Evolutionary conservation across 2,888 invertebrate genomes (phyloP), one percentile per base, ranked within the genome.

Genomic region (Steinernema scapterisci): DNA sequence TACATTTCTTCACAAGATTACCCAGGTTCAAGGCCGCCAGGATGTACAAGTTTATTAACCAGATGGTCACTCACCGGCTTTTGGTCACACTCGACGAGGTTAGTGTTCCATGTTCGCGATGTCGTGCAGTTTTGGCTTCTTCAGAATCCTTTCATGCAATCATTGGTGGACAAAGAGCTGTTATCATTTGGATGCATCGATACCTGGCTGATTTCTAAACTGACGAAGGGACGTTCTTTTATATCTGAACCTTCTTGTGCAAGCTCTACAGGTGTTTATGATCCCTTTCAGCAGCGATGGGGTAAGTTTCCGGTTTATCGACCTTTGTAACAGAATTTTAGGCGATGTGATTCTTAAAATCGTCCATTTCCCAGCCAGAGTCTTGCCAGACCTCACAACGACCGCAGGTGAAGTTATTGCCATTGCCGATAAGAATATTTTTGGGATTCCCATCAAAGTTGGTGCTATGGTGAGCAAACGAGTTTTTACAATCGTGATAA

Each of bases 231-330:
- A 7, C 72, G 75, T 1, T 13, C 48, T 11, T 52, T 94, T 88
- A 91, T 94, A 75, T 93, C 93, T 0, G 97, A 99, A 87, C 92
- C 93, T n/a, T 94, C 94, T 0, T 94, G 93, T 82, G 94, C 94
- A 0, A 93, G 95, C 45, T 93, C 94, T 0, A 95, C 96, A 0
- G 97, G 95, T 0, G 91, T 97, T 84, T 97, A 91, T 88, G 97
- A 97, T 88, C 95, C 96, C 0, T 97, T 94, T 88, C 92, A 92
- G 78, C 91, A 94, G 90, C 90, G 92, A 78, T 97, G 96, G 95
- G 93, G 38, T 9, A 38, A 38, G 38, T 9, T 9, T 38, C 3
- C 38, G 38, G 5, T 9, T 38, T 6, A 38, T 38, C 9, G 5
- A 3, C 3, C 38, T 3, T 38, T 38, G 3, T 38, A 38, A 38